Evolutionary conservation across 2,113 vertebrate species (phyloP).

Genomic region (Tonatia bakeri): DNA sequence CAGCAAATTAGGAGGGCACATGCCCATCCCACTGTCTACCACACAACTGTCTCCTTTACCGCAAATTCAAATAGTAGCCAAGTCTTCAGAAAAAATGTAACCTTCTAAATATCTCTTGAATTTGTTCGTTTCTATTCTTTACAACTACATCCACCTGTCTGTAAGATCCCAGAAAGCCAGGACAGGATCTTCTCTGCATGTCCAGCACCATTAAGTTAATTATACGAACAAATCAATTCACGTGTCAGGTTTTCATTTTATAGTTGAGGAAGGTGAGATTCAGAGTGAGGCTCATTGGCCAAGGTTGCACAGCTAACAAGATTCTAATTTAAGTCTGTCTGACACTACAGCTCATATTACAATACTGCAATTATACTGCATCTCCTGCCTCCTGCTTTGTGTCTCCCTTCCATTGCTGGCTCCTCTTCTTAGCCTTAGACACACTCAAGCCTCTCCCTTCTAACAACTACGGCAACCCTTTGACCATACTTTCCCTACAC

Average conservation of each 20-base stretch:
- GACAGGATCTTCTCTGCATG: neutral
- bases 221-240: neutral
- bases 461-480: neutral
- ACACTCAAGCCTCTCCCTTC: neutral
- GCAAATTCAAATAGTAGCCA: neutral
- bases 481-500: neutral
- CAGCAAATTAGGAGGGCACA: neutral
- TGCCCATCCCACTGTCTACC: neutral
- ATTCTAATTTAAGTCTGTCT: too few species aligned
- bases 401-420: neutral
- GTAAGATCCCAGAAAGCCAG: neutral
- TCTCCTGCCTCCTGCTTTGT: neutral
- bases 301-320: neutral
- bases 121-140: neutral
- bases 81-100: neutral
- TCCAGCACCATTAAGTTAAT: neutral
- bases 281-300: neutral
- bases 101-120: neutral
- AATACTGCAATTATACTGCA: neutral
- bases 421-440: neutral
- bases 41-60: neutral
- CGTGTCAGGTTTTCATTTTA: neutral
- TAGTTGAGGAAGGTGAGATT: neutral
- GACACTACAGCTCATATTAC: too few species aligned
- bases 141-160: neutral